phyloP scores from a whole-genome alignment of 2,888 invertebrate genomes.

The Troides aeacus region DNA sequence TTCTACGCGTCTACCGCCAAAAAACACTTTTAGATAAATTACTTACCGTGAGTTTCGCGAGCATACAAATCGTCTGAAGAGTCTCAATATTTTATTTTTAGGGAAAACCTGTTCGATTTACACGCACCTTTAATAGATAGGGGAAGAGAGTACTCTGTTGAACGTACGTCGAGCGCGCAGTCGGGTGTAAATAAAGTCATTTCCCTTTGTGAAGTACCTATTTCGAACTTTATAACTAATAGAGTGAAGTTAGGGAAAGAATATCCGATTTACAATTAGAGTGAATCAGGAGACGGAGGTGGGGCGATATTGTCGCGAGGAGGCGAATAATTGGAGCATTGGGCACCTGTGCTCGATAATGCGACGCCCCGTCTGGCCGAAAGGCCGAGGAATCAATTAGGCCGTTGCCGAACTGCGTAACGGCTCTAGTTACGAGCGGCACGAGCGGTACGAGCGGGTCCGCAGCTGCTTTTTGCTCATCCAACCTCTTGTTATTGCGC shows the following conservation, averaged over 20 bases:
- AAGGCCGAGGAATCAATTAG: conserved; percentile 79
- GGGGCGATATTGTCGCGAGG: conserved; percentile 64
- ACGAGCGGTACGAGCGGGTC: conserved; percentile 68
- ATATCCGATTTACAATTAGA: conserved; percentile 74
- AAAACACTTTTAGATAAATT: conserved; percentile 75
- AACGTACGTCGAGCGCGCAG: conserved; percentile 49
- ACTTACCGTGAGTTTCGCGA: conserved; percentile 65
- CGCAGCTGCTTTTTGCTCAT: conserved; percentile 77
- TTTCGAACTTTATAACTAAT: conserved; percentile 66
- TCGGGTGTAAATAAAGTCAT: conserved; percentile 68
- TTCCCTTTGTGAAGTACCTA: conserved; percentile 57
- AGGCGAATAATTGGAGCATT: conserved; percentile 66
- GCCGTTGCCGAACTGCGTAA: conserved; percentile 75
- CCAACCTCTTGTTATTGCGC: conserved; percentile 74
- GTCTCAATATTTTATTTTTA: conserved; percentile 68
- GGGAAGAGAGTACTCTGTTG: conserved; percentile 42
- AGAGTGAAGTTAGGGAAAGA: conserved; percentile 68
- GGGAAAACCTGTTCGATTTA: conserved; percentile 65
- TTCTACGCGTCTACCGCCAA: conserved; percentile 62
- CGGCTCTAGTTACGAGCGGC: conserved; percentile 75
- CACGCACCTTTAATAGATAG: conserved; percentile 58
- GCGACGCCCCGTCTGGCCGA: conserved; percentile 74
- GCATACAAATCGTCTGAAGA: conserved; percentile 72
- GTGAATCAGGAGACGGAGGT: conserved; percentile 59
- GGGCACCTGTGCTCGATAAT: conserved; percentile 77